Percentiles rank a stretch among this genome's conserved stretches.
Conservation (phyloP, 1,140 invertebrate genomes). For the Kradibia gibbosae region DNA sequence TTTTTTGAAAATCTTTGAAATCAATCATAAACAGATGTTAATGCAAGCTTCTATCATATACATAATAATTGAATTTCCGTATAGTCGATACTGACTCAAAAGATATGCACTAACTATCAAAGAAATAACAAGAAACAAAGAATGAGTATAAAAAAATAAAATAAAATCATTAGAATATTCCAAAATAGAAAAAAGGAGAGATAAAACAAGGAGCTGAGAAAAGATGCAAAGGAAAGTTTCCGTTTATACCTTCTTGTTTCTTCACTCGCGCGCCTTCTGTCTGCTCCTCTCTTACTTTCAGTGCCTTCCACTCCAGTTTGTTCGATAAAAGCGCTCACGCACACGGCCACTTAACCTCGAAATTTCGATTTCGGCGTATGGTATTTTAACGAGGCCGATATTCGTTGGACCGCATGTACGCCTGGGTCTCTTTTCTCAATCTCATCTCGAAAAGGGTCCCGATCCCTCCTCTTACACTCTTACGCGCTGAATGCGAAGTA, state of each 20-base stretch:
- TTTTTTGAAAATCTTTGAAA: too few species aligned
- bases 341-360: conserved; percentile 65
- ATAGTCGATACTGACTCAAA: conserved; percentile 7
- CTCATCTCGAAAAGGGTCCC: neutral
- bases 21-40: neutral
- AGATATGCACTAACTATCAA: neutral
- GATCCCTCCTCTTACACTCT: neutral
- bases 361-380: conserved; percentile 72
- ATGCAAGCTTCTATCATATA: neutral
- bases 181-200: conserved; percentile 28
- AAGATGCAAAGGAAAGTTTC: conserved; percentile 48
- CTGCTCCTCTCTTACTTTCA: conserved; percentile 11
- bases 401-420: conserved; percentile 6
- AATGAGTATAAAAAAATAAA: conserved; percentile 29
- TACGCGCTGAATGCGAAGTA: neutral
- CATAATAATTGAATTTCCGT: conserved; percentile 23
- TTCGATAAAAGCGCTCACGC: conserved; percentile 24
- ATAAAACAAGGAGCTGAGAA: conserved; percentile 25
- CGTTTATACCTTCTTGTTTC: neutral
- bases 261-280: neutral
- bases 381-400: conserved; percentile 73
- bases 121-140: conserved; percentile 11
- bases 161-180: neutral
- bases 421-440: neutral
- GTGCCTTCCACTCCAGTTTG: conserved; percentile 21